phyloP scores from a whole-genome alignment of 2,797 vertebrate genomes.

The Aselliscus stoliczkanus region DNA sequence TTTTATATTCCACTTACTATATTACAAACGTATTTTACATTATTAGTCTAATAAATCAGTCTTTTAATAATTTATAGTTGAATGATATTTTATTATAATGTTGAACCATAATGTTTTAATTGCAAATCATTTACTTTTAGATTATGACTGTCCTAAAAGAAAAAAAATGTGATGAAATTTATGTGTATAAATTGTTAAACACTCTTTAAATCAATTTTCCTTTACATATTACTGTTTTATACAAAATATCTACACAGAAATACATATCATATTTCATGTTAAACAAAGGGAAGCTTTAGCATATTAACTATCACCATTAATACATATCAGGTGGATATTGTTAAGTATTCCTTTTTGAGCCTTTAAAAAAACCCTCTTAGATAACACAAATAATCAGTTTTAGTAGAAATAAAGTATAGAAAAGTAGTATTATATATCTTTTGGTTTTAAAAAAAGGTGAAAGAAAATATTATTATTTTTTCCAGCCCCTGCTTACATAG shows the following conservation, averaged over 20 bases:
- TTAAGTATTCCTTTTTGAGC: not conserved
- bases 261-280: not conserved
- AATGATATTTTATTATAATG: not conserved
- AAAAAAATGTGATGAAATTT: not conserved
- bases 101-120: not conserved
- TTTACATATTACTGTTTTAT: not conserved
- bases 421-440: not conserved
- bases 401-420: not conserved
- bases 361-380: not conserved
- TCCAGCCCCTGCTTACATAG: not conserved
- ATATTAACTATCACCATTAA: not conserved
- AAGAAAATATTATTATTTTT: not conserved
- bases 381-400: not conserved
- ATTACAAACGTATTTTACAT: not conserved
- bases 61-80: not conserved
- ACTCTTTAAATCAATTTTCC: not conserved
- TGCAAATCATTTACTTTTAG: not conserved
- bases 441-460: not conserved
- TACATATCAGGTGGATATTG: not conserved
- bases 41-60: not conserved
- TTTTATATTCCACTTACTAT: not conserved
- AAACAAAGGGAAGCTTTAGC: not conserved
- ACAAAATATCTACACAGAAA: not conserved
- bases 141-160: not conserved
- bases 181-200: not conserved